Evolutionary conservation across 2,797 vertebrate species (phyloP).

Genomic region (Pseudotriccus pelzelni): DNA sequence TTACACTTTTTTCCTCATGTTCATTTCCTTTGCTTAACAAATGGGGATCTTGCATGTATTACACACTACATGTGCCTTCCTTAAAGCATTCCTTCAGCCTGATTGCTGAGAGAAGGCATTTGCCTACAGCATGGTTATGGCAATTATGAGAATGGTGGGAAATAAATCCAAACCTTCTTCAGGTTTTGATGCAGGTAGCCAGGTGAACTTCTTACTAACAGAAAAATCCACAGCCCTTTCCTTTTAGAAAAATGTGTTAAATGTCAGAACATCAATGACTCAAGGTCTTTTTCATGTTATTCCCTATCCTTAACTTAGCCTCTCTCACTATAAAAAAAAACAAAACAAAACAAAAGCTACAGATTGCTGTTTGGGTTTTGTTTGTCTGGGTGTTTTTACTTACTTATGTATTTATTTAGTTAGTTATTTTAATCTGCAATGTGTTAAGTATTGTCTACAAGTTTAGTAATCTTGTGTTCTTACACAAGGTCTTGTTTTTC

Average conservation of each 20-base stretch:
- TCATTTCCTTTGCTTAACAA: background rate
- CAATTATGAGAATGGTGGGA: background rate
- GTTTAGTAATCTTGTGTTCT: fast-evolving
- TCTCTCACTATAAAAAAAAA: background rate
- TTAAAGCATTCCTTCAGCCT: background rate
- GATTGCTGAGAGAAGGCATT: background rate
- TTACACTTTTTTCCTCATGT: background rate
- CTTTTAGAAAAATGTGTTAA: background rate
- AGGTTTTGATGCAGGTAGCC: background rate
- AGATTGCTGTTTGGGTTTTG: fast-evolving
- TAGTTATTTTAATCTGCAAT: background rate
- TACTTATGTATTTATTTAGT: background rate
- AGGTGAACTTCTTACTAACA: background rate
- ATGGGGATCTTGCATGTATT: background rate
- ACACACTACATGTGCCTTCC: background rate
- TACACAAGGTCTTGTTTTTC: background rate
- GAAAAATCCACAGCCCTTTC: background rate
- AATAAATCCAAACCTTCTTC: background rate
- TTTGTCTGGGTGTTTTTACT: background rate
- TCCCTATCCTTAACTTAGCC: background rate
- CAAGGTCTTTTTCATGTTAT: background rate
- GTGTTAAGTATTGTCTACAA: too few relatives aligned
- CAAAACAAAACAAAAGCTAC: background rate
- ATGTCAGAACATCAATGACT: background rate
- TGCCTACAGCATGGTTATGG: background rate